Percentiles rank a stretch among this genome's conserved stretches.
These are phyloP conservation scores for Saccostrea glomerata DNA, from an alignment of 1,140 invertebrate genomes.

Conservation along the genomic window DNA sequence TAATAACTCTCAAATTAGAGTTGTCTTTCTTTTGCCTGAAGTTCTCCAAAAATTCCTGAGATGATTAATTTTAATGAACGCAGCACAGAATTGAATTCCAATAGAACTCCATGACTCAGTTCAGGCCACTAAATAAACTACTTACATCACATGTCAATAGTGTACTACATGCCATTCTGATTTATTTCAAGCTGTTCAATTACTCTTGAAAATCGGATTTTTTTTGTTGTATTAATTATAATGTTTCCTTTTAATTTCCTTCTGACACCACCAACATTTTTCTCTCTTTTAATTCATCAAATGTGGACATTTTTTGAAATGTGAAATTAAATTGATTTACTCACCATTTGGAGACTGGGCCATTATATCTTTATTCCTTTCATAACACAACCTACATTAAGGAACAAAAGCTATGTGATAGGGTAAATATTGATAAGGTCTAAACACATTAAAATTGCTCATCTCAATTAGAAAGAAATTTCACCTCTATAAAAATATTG, in stretches of 20 bases:
- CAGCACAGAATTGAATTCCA: neutral
- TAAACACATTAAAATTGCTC: neutral
- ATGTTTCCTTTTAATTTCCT: too few relatives aligned
- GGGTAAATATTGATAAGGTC: neutral
- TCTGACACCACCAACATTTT: too few relatives aligned
- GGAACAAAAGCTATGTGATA: neutral
- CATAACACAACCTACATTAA: conserved; percentile 4
- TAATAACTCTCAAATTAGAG: neutral
- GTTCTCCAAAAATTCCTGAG: neutral
- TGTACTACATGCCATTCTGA: too few relatives aligned
- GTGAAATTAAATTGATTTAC: neutral
- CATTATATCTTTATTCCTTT: neutral
- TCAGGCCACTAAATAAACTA: neutral
- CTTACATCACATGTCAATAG: too few relatives aligned
- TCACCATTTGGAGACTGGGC: conserved; percentile 27
- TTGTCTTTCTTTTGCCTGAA: neutral
- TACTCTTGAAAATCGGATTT: too few relatives aligned
- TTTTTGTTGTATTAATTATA: too few relatives aligned
- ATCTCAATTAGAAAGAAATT: neutral
- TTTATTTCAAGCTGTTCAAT: too few relatives aligned
- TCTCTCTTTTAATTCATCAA: too few relatives aligned
- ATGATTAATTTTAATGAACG: neutral
- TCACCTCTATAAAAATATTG: neutral
- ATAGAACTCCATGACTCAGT: neutral
- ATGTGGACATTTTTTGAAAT: too few relatives aligned